Conservation (phyloP, 2,888 invertebrate genomes). For the Phyllotreta striolata region DNA sequence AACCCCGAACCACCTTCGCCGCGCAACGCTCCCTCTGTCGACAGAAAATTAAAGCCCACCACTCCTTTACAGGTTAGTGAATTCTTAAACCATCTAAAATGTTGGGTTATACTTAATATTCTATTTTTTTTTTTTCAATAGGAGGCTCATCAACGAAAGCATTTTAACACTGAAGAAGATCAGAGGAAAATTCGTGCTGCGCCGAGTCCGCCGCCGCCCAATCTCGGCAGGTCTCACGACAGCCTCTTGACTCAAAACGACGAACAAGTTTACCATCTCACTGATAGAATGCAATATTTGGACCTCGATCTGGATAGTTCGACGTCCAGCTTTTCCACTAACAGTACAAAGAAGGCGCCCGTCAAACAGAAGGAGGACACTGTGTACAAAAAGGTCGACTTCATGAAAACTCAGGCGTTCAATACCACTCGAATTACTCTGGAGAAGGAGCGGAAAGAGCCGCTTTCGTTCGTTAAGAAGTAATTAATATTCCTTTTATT, state of each 20-base stretch:
- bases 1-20: conserved; percentile 59
- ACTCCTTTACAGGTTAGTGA: conserved; percentile 58
- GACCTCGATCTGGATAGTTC: conserved; percentile 78
- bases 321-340: conserved; percentile 29
- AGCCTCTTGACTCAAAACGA: conserved; percentile 48
- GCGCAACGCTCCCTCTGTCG: conserved; percentile 66
- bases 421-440: conserved; percentile 84
- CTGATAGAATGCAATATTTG: conserved; percentile 75
- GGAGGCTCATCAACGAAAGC: conserved; percentile 55
- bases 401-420: conserved; percentile 92
- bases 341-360: conserved; percentile 38
- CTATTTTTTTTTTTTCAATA: conserved; percentile 30
- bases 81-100: neutral
- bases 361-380: conserved; percentile 58
- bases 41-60: conserved; percentile 69
- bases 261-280: conserved; percentile 49
- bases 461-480: conserved; percentile 53
- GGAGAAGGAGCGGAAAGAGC: conserved; percentile 69
- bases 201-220: conserved; percentile 65
- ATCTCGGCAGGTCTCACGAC: conserved; percentile 56
- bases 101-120: neutral
- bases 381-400: conserved; percentile 93
- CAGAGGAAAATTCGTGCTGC: conserved; percentile 60
- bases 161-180: conserved; percentile 58
- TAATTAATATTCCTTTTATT: conserved; percentile 34